Evolutionary conservation across 2,113 vertebrate species (phyloP).

Genomic region (Zapornia atra): DNA sequence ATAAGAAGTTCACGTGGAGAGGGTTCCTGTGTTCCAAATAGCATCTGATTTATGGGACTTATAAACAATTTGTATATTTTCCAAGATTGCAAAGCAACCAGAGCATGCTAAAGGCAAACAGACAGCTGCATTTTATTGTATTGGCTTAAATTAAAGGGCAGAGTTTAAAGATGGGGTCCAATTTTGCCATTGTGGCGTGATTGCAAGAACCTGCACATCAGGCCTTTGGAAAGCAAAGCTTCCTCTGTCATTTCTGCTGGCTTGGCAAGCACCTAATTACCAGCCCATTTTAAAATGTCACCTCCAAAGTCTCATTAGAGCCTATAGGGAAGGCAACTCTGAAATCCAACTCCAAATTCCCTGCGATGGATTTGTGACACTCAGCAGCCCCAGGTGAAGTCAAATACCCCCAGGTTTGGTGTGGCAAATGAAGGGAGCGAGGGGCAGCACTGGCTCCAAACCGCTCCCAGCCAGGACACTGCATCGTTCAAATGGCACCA

Average conservation of each 20-base stretch:
- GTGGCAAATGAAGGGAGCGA: not conserved
- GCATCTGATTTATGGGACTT: conserved; percentile 47
- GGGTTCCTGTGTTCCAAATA: conserved; percentile 29
- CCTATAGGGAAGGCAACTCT: not conserved
- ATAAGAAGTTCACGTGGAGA: not conserved
- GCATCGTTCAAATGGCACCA: not conserved
- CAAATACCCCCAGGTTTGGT: not conserved
- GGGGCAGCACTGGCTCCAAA: not conserved
- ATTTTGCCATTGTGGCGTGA: not conserved
- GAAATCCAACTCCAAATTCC: not conserved
- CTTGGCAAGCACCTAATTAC: conserved; percentile 6
- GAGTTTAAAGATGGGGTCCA: conserved; percentile 19
- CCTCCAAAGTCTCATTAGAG: conserved; percentile 17
- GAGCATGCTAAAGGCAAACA: conserved; percentile 9
- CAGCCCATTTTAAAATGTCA: not conserved
- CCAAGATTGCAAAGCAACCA: not conserved
- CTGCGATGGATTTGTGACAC: not conserved
- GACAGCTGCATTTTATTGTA: conserved; percentile 54
- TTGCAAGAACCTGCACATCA: not conserved
- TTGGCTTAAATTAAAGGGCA: conserved; percentile 41
- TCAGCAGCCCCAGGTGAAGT: not conserved
- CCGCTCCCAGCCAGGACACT: not conserved
- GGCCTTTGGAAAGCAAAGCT: not conserved
- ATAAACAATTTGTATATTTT: not conserved
- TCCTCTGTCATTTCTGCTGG: conserved; percentile 4